phyloP scores from a whole-genome alignment of 2,113 vertebrate genomes.

The Serinus canaria region DNA sequence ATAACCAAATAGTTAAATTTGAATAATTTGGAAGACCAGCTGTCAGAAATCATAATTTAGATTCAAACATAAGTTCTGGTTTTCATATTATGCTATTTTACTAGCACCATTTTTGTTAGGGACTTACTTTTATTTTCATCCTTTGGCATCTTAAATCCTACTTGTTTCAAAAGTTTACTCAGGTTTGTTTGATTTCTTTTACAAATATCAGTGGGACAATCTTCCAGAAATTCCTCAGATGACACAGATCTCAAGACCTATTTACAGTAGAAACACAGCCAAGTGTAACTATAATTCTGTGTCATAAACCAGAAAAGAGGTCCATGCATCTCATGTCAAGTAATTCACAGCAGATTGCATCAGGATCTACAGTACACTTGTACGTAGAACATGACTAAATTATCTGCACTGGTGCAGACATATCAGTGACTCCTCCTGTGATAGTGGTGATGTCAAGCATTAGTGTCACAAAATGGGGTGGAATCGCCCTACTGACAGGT shows the following conservation, averaged over 20 bases:
- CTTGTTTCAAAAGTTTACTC: not conserved
- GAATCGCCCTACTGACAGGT: not conserved
- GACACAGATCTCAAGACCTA: not conserved
- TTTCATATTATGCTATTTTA: not conserved
- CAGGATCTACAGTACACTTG: not conserved
- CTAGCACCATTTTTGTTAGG: not conserved
- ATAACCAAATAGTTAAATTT: not conserved
- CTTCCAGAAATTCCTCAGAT: not conserved
- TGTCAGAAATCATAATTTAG: not conserved
- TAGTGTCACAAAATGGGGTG: not conserved
- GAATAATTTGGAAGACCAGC: not conserved
- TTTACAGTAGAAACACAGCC: not conserved
- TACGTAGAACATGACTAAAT: not conserved
- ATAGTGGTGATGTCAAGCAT: rapidly evolving
- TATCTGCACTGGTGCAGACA: rapidly evolving
- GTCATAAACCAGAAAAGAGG: not conserved
- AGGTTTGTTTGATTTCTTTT: not conserved
- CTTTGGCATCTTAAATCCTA: not conserved
- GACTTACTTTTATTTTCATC: not conserved
- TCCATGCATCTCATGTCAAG: not conserved
- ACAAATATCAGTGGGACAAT: not conserved
- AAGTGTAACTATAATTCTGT: not conserved
- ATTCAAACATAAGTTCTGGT: not conserved
- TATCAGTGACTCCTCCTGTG: not conserved
- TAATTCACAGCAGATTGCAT: not conserved